Base-by-base conservation (phyloP, 2,113 vertebrate genomes). In the Osmerus eperlanus region DNA sequence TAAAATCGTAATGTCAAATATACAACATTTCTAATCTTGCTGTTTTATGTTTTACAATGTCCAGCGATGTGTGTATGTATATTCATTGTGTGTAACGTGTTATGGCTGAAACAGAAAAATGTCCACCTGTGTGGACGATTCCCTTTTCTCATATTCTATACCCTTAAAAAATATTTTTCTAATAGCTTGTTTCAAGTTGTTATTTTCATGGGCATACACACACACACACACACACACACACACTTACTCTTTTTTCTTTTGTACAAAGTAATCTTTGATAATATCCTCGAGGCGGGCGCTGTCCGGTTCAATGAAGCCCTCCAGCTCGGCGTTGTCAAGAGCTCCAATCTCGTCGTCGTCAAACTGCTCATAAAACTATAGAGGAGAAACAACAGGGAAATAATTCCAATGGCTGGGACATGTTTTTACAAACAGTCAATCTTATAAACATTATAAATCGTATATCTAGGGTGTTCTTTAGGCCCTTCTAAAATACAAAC, bases 281-380 rank as follows among this genome's bases (percentile, higher is more conserved):
- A 98, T 90, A 74, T 96, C 94, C 8, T 95, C 90, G 73, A 99
- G 80, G 0, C 97, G 93, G 47, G 14, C 70, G 71, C 95, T 97
- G 88, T 94, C 91, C 0, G 93, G 91, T 55, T 92, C 85, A 76
- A 99, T 95, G 73, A 89, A 94, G 8, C 97, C 97, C 86, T 99
- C 97, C 80, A 99, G 85, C 82, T 99, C 97, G 0, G 93, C 90
- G 3, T 99, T 96, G 88, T 99, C 97, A 90, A 99, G 85, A 3
- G 97, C 92, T 67, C 97, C 97, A 56, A 99, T 98, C 88, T 99
- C 97, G 75, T 95, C 96, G 14, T 97, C 96, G 14, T 98, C 96
- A 82, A 98, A 99, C 71, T 98, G 96, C 47, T 98, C 94, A 63
- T 90, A 99, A 84, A 99, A 98, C 97, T 99, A 76, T 13, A 11